These are phyloP conservation scores for Ardeotis arabs DNA, from an alignment of 2,113 vertebrate species.

Conservation along the genomic window DNA sequence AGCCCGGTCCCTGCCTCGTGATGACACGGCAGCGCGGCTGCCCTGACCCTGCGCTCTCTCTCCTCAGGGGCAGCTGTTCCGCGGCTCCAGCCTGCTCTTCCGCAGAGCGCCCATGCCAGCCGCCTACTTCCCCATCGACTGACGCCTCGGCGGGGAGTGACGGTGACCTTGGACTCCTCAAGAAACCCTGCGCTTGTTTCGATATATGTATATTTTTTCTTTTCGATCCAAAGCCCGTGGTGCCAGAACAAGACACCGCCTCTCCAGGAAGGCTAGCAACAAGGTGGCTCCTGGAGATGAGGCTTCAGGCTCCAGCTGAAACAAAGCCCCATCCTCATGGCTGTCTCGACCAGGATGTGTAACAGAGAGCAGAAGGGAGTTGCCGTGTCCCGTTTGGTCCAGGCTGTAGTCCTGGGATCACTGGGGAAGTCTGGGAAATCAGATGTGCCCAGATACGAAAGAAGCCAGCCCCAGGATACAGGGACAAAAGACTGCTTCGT, in stretches of 20 bases:
- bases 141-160: not conserved
- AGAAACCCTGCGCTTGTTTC: conserved; percentile 20
- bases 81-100: conserved; percentile 89
- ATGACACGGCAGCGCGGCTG: not conserved
- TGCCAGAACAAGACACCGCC: not conserved
- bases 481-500: conserved; percentile 24
- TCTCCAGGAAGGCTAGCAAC: conserved; percentile 8
- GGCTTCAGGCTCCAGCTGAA: conserved; percentile 27
- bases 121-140: conserved; percentile 69
- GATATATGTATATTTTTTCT: not conserved
- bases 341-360: not conserved
- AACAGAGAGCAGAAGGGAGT: not conserved
- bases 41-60: not conserved
- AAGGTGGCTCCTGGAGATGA: not conserved
- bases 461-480: not conserved
- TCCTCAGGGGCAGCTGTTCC: conserved; percentile 85
- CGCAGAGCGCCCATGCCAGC: conserved; percentile 77
- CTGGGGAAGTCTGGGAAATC: not conserved
- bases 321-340: conserved; percentile 1
- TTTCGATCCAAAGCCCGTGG: conserved; percentile 15
- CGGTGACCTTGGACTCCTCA: not conserved
- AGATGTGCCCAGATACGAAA: not conserved
- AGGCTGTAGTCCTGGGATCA: not conserved
- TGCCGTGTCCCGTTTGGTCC: not conserved
- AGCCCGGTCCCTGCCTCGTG: not conserved